Evolutionary conservation across 2,888 invertebrate species (phyloP).

Genomic region (Napeogenes sylphis): DNA sequence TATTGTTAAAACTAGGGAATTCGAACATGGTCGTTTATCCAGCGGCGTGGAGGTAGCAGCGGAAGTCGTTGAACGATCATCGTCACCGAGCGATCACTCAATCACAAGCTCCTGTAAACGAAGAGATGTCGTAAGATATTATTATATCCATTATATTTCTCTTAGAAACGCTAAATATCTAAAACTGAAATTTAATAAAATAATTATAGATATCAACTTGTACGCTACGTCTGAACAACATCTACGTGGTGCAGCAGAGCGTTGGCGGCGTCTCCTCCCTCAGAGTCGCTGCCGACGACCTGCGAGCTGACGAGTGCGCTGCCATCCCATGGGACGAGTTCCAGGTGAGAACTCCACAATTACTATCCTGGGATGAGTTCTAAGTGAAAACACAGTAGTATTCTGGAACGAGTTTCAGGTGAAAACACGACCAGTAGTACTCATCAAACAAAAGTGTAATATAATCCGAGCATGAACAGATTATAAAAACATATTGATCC

Average conservation of each 20-base stretch:
- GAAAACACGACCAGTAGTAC: no score
- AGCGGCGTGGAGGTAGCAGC: slow-evolving; percentile 86
- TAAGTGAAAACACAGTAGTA: no score
- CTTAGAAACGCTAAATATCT: no score
- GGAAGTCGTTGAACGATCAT: slow-evolving; percentile 88
- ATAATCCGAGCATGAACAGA: neutral
- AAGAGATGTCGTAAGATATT: slow-evolving; percentile 82
- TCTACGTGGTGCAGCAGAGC: slow-evolving; percentile 61
- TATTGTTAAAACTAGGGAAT: slow-evolving; percentile 57
- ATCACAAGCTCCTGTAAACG: slow-evolving; percentile 87
- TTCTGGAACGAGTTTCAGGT: no score
- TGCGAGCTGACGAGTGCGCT: slow-evolving; percentile 89
- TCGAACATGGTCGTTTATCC: slow-evolving; percentile 61
- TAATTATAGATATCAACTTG: slow-evolving; percentile 76
- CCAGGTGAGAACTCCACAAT: slow-evolving; percentile 80
- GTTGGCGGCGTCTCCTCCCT: slow-evolving; percentile 46
- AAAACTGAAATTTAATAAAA: no score
- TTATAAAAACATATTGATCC: neutral
- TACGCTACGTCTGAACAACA: slow-evolving; percentile 67
- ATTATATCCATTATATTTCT: no score
- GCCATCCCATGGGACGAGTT: slow-evolving; percentile 96
- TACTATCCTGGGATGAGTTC: neutral
- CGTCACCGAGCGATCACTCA: slow-evolving; percentile 90
- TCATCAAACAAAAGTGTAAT: no score
- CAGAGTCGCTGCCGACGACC: slow-evolving; percentile 68